A percentile compares a stretch with the other conserved stretches of the same genome.
Conservation (phyloP, 1,140 invertebrate species). For the Drosophila truncata region DNA sequence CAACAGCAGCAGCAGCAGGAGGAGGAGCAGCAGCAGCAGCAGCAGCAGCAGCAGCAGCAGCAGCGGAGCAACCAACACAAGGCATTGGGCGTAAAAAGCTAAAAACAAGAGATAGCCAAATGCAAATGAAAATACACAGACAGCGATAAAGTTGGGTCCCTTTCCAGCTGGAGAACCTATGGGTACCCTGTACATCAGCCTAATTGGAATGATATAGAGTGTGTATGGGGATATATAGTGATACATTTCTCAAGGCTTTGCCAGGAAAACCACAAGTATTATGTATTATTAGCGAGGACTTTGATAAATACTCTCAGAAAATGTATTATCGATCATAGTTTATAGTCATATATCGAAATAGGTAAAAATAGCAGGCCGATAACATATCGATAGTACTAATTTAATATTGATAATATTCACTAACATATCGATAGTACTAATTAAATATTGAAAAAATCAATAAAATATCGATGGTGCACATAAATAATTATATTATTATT, state of each 20-base stretch:
- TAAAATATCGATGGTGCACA: not conserved
- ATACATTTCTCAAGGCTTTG: not conserved
- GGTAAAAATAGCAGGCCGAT: not conserved
- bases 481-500: not conserved
- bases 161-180: not conserved
- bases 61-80: constrained; percentile 20
- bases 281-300: not conserved
- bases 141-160: constrained; percentile 9
- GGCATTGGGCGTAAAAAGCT: constrained; percentile 43
- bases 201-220: not conserved
- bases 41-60: not conserved
- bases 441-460: not conserved
- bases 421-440: not conserved
- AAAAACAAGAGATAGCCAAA: constrained; percentile 31
- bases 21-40: not conserved
- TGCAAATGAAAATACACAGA: constrained; percentile 57
- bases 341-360: not conserved
- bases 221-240: not conserved
- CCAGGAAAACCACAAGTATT: not conserved
- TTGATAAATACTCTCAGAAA: not conserved
- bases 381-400: not conserved
- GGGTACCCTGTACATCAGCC: constrained; percentile 1
- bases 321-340: not conserved
- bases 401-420: accelerated
- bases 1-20: not conserved